Conservation (phyloP, 2,888 invertebrate species). For the Carpatolechia fugitivella region DNA sequence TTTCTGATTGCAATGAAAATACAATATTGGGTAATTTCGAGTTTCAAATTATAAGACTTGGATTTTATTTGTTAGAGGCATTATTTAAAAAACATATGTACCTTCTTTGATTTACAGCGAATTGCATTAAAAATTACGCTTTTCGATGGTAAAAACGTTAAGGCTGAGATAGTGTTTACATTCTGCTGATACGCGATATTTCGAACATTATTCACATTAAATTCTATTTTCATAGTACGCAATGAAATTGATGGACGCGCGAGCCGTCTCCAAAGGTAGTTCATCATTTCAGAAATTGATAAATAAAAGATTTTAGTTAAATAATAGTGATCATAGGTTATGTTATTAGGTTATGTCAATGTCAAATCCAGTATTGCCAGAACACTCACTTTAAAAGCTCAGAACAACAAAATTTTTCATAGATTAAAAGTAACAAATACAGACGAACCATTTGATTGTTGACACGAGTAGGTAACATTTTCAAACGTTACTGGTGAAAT, state of each 20-base stretch:
- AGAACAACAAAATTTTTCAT: no score
- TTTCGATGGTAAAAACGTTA: slow-evolving; percentile 22
- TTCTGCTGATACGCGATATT: slow-evolving; percentile 31
- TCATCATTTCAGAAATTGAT: slow-evolving; percentile 25
- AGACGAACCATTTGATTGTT: no score
- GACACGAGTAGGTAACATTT: no score
- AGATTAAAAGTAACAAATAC: no score
- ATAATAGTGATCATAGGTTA: not conserved
- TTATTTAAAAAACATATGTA: slow-evolving; percentile 21
- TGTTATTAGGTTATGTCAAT: not conserved
- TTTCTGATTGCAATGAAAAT: not conserved
- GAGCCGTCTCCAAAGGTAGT: slow-evolving; percentile 38
- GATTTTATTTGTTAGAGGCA: not conserved
- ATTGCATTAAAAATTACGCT: slow-evolving; percentile 30
- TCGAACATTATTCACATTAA: slow-evolving; percentile 27
- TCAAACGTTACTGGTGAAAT: no score
- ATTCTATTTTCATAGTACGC: slow-evolving; percentile 26
- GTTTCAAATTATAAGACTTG: not conserved
- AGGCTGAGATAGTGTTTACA: slow-evolving; percentile 45
- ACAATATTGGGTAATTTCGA: not conserved
- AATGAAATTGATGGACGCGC: slow-evolving; percentile 21
- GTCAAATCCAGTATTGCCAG: no score
- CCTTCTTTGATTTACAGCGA: slow-evolving; percentile 63
- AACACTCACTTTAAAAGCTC: no score
- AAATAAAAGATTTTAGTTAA: not conserved